Conservation (phyloP, 1,140 invertebrate genomes). For the Lasaia peninsularis region DNA sequence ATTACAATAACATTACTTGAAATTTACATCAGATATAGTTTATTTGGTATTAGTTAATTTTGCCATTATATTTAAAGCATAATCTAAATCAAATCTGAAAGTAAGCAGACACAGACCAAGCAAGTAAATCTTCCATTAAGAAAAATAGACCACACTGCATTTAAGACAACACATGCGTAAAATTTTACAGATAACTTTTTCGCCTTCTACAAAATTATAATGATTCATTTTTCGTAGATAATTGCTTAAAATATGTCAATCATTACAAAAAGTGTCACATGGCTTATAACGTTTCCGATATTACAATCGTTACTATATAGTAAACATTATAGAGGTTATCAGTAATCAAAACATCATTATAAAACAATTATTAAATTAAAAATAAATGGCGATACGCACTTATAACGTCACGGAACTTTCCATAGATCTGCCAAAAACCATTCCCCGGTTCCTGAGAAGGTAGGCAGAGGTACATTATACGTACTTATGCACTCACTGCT, state of each 20-base stretch:
- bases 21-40: too few species aligned
- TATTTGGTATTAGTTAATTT: too few species aligned
- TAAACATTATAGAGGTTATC: constrained; percentile 6
- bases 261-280: background rate
- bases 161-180: too few species aligned
- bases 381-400: background rate
- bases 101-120: too few species aligned
- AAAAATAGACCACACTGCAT: too few species aligned
- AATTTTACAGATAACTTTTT: too few species aligned
- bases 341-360: background rate
- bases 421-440: background rate
- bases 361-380: constrained; percentile 11
- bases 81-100: too few species aligned
- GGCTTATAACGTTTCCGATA: background rate
- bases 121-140: too few species aligned
- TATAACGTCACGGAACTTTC: background rate
- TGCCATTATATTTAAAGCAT: too few species aligned
- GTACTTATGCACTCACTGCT: too few species aligned
- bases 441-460: background rate
- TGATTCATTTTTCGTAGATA: background rate
- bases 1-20: too few species aligned
- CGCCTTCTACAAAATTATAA: background rate
- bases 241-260: background rate
- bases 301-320: background rate
- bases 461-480: background rate